These are phyloP conservation scores for Triplophysa yarkandensis DNA, from an alignment of 2,797 vertebrate genomes.

Conservation along the genomic window DNA sequence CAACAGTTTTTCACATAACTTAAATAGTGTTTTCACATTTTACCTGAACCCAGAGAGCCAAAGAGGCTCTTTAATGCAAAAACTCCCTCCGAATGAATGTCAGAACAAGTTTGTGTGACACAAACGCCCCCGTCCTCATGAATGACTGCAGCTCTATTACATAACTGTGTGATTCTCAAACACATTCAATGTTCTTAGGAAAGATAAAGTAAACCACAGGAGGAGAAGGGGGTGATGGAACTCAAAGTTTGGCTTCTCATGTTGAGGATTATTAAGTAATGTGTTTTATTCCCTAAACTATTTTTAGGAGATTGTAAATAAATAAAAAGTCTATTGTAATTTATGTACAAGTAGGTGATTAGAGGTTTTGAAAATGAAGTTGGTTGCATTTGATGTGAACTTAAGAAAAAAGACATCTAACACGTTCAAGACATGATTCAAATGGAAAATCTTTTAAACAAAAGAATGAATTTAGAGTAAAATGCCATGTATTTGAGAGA, in stretches of 20 bases:
- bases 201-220: constrained; percentile 30
- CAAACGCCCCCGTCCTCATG: constrained; percentile 25
- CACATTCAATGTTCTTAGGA: constrained; percentile 23
- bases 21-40: too few species aligned
- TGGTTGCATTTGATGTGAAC: too few species aligned
- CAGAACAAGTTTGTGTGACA: constrained; percentile 21
- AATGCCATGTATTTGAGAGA: too few species aligned
- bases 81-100: constrained; percentile 20
- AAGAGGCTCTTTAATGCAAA: background rate
- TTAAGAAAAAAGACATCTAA: too few species aligned
- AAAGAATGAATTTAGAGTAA: too few species aligned
- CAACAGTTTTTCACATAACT: too few species aligned
- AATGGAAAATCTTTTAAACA: too few species aligned
- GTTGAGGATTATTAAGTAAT: constrained; percentile 6
- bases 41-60: background rate
- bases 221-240: background rate
- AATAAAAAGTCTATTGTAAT: too few species aligned
- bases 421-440: too few species aligned
- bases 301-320: too few species aligned
- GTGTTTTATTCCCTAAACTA: background rate
- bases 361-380: too few species aligned
- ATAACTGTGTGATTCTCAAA: constrained; percentile 47
- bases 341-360: too few species aligned
- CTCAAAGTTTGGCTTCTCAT: constrained; percentile 3
- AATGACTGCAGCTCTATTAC: constrained; percentile 38